phyloP scores from a whole-genome alignment of 2,113 vertebrate genomes.

The Boulengeromyrus knoepffleri region DNA sequence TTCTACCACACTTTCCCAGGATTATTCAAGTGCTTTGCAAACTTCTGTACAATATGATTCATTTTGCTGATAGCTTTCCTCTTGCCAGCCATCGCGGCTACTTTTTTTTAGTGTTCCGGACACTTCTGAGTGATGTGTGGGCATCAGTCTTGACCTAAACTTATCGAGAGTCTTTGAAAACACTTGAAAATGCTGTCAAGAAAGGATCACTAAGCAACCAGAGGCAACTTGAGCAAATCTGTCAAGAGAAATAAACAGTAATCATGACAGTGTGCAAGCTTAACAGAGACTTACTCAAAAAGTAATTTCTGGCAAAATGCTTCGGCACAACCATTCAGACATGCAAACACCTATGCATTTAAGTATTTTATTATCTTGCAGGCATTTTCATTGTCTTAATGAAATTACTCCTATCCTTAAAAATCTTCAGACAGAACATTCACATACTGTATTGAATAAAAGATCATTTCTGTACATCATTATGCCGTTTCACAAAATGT shows the following conservation, averaged over 20 bases:
- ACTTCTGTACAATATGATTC: background rate
- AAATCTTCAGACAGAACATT: background rate
- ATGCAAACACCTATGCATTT: background rate
- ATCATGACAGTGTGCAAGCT: background rate
- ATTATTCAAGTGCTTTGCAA: background rate
- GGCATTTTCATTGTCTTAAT: background rate
- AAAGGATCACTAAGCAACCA: background rate
- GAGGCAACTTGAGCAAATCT: background rate
- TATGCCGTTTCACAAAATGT: background rate
- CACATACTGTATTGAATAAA: background rate
- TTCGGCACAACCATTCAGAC: background rate
- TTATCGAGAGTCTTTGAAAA: background rate
- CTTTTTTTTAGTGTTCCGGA: background rate
- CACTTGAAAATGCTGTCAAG: conserved; percentile 5
- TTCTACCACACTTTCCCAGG: background rate
- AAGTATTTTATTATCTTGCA: background rate
- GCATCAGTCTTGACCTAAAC: background rate
- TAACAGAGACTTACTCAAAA: background rate
- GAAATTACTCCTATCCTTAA: background rate
- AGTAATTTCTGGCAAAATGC: background rate
- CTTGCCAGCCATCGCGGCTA: background rate
- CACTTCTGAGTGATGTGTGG: background rate
- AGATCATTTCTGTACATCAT: background rate
- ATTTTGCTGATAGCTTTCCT: background rate
- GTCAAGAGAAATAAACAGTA: background rate